These are phyloP conservation scores for Petrocephalus sullivani DNA, from an alignment of 2,797 vertebrate genomes.

Conservation along the genomic window DNA sequence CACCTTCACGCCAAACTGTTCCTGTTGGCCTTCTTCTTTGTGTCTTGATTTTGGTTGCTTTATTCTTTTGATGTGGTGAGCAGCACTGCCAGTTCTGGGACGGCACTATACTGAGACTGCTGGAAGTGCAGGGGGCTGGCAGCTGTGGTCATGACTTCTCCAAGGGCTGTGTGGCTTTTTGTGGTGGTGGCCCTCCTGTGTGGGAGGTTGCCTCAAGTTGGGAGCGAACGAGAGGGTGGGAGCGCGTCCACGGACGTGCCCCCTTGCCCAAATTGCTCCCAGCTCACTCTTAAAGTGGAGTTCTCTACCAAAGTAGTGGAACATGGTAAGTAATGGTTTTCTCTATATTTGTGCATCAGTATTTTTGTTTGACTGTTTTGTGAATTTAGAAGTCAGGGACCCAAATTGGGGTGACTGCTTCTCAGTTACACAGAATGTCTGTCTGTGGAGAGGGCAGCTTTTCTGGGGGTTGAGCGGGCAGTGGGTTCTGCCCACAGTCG, in stretches of 20 bases:
- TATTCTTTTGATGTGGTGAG: conserved; percentile 14
- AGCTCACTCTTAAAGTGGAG: conserved; percentile 80
- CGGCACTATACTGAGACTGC: conserved; percentile 49
- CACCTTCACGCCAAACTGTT: conserved; percentile 45
- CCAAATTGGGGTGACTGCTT: neutral
- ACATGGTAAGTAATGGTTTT: conserved; percentile 70
- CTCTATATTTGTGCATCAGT: neutral
- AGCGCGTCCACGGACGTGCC: conserved; percentile 22
- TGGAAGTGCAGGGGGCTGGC: conserved; percentile 44
- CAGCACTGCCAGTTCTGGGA: conserved; percentile 24
- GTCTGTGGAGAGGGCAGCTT: neutral
- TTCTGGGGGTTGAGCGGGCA: neutral
- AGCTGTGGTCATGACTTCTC: conserved; percentile 67
- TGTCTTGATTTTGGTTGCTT: neutral
- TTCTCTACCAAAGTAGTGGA: conserved; percentile 88
- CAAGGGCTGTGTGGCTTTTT: conserved; percentile 67
- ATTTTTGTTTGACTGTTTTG: neutral
- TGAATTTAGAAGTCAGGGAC: neutral
- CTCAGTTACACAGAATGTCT: neutral
- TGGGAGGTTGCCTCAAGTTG: conserved; percentile 68
- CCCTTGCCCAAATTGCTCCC: conserved; percentile 72
- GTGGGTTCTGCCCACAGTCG: neutral
- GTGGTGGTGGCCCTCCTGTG: conserved; percentile 69
- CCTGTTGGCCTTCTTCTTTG: neutral
- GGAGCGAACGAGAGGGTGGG: conserved; percentile 64